Percentiles rank a stretch among this genome's conserved stretches.
Conservation (phyloP, 2,888 invertebrate genomes). For the Netelia melanura region DNA sequence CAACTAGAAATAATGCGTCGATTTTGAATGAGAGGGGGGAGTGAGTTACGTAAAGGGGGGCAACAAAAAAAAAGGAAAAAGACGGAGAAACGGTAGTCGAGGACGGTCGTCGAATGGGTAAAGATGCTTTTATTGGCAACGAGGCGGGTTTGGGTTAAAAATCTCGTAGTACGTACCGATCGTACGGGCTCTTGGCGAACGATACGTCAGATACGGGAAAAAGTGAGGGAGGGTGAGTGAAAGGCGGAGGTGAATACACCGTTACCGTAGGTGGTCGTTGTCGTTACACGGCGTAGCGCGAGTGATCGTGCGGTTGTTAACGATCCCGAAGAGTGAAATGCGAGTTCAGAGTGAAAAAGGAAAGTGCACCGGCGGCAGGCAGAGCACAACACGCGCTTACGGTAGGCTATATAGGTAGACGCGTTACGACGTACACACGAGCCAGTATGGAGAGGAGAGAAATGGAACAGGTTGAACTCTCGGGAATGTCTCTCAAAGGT, state of each 20-base stretch:
- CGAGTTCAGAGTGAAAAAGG: constrained; percentile 61
- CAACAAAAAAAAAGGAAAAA: no score
- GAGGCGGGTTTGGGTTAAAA: not conserved
- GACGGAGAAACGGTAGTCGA: no score
- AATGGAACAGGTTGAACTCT: constrained; percentile 63
- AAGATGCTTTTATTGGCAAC: no score
- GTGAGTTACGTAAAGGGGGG: no score
- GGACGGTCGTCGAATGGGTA: no score
- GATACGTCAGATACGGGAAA: not conserved
- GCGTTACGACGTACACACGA: not conserved
- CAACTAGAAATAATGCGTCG: not conserved
- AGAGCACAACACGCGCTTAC: not conserved
- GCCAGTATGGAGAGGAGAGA: constrained; percentile 15
- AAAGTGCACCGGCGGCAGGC: constrained; percentile 49
- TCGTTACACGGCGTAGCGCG: not conserved
- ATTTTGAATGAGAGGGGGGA: no score
- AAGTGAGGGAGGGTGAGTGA: constrained; percentile 61
- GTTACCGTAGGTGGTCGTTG: constrained; percentile 28
- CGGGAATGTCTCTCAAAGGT: constrained; percentile 60
- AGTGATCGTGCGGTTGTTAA: constrained; percentile 42
- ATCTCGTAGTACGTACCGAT: not conserved
- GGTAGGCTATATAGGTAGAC: not conserved
- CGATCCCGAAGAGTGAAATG: constrained; percentile 61
- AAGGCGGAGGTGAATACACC: constrained; percentile 65
- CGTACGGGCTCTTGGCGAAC: not conserved